Percentiles rank a stretch among this genome's conserved stretches.
Conservation (phyloP, 2,888 invertebrate species). For the Thymelicus sylvestris region DNA sequence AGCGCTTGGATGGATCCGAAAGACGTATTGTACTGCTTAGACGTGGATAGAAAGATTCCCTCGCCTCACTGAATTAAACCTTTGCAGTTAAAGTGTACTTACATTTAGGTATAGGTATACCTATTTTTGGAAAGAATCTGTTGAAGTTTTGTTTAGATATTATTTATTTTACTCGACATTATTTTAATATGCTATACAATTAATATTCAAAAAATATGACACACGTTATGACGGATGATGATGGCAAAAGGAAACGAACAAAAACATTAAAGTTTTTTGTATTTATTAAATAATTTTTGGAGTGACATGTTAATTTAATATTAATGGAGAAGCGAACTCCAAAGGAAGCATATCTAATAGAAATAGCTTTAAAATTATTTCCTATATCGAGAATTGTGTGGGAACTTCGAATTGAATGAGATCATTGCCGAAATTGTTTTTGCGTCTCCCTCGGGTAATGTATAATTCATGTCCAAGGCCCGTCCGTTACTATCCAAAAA, state of each 20-base stretch:
- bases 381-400: constrained; percentile 44
- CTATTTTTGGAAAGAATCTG: too few relatives aligned
- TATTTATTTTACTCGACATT: too few relatives aligned
- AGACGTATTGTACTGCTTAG: constrained; percentile 31
- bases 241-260: too few relatives aligned
- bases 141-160: too few relatives aligned
- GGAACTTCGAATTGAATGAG: constrained; percentile 50
- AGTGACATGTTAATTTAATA: background rate
- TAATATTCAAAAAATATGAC: too few relatives aligned
- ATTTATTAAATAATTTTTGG: too few relatives aligned
- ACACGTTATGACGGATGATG: too few relatives aligned
- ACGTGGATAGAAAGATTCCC: background rate
- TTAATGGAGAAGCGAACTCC: background rate
- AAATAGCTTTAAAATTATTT: constrained; percentile 42
- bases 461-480: constrained; percentile 72
- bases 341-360: background rate
- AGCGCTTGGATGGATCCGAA: constrained; percentile 17
- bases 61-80: too few relatives aligned
- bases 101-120: too few relatives aligned
- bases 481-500: constrained; percentile 63
- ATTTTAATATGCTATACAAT: too few relatives aligned
- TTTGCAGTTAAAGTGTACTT: too few relatives aligned
- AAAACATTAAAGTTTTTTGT: too few relatives aligned
- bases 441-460: constrained; percentile 58
- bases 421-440: constrained; percentile 55